phyloP scores from a whole-genome alignment of 2,113 vertebrate genomes.

The Oncorhynchus masou region DNA sequence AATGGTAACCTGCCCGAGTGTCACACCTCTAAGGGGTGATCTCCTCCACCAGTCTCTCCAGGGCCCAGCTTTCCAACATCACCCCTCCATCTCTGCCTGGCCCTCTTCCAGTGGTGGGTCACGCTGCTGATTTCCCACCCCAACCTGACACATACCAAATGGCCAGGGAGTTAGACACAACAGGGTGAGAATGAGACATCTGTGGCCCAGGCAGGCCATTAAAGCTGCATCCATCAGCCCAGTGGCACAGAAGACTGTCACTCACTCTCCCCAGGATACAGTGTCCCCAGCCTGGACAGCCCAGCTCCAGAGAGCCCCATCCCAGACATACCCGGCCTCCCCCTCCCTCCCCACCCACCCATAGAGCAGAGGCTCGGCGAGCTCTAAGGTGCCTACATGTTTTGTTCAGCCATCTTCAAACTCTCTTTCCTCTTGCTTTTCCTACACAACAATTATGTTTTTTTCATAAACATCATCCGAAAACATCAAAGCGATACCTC shows the following conservation, averaged over 20 bases:
- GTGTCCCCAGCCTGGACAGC: too few species aligned
- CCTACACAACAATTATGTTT: too few species aligned
- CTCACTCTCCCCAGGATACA: neutral
- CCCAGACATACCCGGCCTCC: neutral
- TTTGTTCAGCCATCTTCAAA: neutral
- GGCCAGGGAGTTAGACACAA: constrained; percentile 7
- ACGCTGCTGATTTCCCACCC: neutral
- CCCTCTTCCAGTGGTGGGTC: too few species aligned
- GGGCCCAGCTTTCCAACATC: too few species aligned
- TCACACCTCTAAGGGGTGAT: neutral
- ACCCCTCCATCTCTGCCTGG: too few species aligned
- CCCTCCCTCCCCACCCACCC: neutral
- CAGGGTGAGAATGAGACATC: constrained; percentile 24
- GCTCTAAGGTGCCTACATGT: neutral
- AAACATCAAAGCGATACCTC: constrained; percentile 9
- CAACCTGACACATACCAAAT: constrained; percentile 9
- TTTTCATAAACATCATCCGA: neutral
- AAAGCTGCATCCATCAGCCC: neutral
- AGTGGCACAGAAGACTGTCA: neutral
- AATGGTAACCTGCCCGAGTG: neutral
- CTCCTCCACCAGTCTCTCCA: neutral
- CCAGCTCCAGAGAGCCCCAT: neutral
- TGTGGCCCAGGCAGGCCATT: neutral
- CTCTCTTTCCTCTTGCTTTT: neutral
- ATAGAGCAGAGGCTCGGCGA: too few species aligned